phyloP scores from a whole-genome alignment of 2,888 invertebrate species.

The Drosophila kuntzei region DNA sequence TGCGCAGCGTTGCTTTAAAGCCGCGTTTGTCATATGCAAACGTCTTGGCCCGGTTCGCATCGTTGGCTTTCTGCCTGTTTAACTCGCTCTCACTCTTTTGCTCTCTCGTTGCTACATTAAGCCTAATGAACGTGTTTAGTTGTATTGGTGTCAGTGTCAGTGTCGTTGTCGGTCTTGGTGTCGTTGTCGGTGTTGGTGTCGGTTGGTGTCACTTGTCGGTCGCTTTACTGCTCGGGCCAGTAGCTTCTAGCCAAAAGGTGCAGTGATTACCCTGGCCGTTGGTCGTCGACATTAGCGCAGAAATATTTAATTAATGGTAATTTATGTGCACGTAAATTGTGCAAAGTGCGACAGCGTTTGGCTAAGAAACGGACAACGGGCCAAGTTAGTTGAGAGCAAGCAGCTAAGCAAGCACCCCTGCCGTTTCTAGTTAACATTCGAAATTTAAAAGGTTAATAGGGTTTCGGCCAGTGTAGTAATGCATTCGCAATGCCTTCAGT shows the following conservation, averaged over 20 bases:
- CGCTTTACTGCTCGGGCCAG: slow-evolving; percentile 32
- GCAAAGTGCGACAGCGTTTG: slow-evolving; percentile 71
- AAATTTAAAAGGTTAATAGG: slow-evolving; percentile 75
- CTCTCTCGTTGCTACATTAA: slow-evolving; percentile 61
- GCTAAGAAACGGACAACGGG: slow-evolving; percentile 37
- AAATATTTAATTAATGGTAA: slow-evolving; percentile 85
- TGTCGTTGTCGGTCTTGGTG: slow-evolving; percentile 13
- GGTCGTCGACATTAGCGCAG: slow-evolving; percentile 73
- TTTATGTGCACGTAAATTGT: slow-evolving; percentile 85
- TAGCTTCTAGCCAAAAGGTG: slow-evolving; percentile 63
- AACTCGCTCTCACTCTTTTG: slow-evolving; percentile 10
- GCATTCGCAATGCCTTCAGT: slow-evolving; percentile 24
- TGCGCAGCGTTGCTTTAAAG: slow-evolving; percentile 47
- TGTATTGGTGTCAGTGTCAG: slow-evolving; percentile 60
- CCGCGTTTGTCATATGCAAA: slow-evolving; percentile 78
- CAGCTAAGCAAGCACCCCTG: slow-evolving; percentile 48
- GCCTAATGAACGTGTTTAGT: slow-evolving; percentile 77
- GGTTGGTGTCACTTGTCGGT: slow-evolving; percentile 71
- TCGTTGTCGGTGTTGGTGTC: slow-evolving; percentile 36
- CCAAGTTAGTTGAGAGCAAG: slow-evolving; percentile 10
- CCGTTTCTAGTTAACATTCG: slow-evolving; percentile 72
- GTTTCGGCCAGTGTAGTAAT: slow-evolving; percentile 42
- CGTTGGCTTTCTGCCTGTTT: slow-evolving; percentile 32
- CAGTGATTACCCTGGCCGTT: slow-evolving; percentile 68
- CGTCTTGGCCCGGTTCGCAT: slow-evolving; percentile 58